Conservation (phyloP, 2,113 vertebrate genomes). For the Felis chaus region DNA sequence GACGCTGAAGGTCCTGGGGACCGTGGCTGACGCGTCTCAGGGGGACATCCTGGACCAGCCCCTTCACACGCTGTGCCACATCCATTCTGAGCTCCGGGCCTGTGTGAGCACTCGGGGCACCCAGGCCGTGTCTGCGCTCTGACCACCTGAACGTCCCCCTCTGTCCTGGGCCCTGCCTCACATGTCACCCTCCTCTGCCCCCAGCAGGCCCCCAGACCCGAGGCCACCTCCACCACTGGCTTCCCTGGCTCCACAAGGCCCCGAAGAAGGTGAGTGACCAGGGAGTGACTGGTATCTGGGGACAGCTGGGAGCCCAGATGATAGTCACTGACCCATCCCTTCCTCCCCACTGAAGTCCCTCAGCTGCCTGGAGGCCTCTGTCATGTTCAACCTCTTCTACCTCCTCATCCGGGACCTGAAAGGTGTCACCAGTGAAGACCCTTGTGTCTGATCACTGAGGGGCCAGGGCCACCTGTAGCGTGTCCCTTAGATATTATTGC, state of each 20-base stretch:
- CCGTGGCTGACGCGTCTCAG: rapidly evolving
- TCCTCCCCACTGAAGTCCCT: background rate
- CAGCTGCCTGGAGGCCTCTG: background rate
- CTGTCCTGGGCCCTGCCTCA: background rate
- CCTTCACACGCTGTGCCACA: background rate
- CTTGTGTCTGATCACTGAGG: background rate
- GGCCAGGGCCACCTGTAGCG: background rate
- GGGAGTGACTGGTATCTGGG: background rate
- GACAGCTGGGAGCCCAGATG: background rate
- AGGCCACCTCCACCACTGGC: background rate
- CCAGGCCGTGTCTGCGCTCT: background rate
- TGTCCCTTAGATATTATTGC: background rate
- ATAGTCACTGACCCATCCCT: background rate
- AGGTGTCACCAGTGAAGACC: background rate
- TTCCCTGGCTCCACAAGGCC: background rate
- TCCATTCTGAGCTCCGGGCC: background rate
- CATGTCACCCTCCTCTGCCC: background rate
- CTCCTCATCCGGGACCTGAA: constrained; percentile 5
- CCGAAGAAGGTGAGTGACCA: background rate
- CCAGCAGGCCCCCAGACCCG: background rate
- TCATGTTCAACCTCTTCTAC: background rate
- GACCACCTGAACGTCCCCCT: rapidly evolving
- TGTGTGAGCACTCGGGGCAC: too few relatives aligned
- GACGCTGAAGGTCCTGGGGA: background rate
- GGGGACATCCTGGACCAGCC: background rate